phyloP scores from a whole-genome alignment of 2,113 vertebrate genomes.

The Cryptotis parvus region DNA sequence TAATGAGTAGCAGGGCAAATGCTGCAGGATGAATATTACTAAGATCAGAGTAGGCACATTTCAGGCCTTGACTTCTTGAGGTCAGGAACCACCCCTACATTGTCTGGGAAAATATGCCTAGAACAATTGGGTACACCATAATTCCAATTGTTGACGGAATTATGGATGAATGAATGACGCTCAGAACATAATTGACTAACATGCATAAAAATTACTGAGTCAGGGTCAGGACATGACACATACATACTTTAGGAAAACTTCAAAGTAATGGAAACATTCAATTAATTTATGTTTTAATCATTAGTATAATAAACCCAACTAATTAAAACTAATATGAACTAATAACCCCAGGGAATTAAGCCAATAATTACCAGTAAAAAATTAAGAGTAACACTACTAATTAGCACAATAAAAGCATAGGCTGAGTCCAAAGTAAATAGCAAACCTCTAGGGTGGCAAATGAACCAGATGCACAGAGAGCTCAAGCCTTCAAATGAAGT shows the following conservation, averaged over 20 bases:
- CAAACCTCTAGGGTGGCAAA: constrained; percentile 50
- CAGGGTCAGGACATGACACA: constrained; percentile 26
- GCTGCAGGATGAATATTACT: not conserved
- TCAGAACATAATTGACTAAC: constrained; percentile 37
- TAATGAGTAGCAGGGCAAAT: not conserved
- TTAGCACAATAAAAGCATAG: constrained; percentile 40
- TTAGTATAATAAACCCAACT: constrained; percentile 63
- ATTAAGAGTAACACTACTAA: constrained; percentile 68
- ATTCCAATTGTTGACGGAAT: constrained; percentile 26
- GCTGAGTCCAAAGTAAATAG: constrained; percentile 63
- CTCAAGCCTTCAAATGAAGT: not conserved
- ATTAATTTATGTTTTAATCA: constrained; percentile 75
- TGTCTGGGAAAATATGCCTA: not conserved
- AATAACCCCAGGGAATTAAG: constrained; percentile 62
- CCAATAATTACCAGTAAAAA: constrained; percentile 71
- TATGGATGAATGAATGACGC: not conserved
- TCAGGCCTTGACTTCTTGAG: not conserved
- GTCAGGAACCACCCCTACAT: not conserved
- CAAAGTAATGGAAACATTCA: constrained; percentile 73
- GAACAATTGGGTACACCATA: constrained; percentile 2
- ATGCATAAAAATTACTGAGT: constrained; percentile 41
- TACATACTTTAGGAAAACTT: constrained; percentile 60
- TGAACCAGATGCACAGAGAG: not conserved
- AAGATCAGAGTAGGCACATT: not conserved
- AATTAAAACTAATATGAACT: constrained; percentile 65